phyloP scores from a whole-genome alignment of 2,888 invertebrate species.

The Willowsia nigromaculata region DNA sequence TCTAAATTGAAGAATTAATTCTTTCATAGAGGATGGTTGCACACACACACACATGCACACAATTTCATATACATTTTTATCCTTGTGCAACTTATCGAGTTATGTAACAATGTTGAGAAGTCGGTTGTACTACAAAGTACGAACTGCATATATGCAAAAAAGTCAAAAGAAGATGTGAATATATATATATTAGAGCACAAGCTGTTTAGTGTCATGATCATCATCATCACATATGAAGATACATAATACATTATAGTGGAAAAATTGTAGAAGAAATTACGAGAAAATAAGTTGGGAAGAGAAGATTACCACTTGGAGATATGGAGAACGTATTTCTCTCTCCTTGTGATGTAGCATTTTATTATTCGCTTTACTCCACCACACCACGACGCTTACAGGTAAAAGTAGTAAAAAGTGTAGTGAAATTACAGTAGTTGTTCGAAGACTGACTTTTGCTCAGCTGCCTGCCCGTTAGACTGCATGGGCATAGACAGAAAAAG shows the following conservation, averaged over 20 bases:
- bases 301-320: background rate
- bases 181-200: conserved; percentile 16
- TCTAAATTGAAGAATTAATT: conserved; percentile 70
- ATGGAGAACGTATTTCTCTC: background rate
- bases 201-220: background rate
- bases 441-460: background rate
- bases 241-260: background rate
- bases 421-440: conserved; percentile 20
- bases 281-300: conserved; percentile 1
- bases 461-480: too few species aligned
- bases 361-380: background rate
- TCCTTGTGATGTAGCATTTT: background rate
- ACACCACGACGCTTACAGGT: conserved; percentile 6
- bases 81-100: background rate
- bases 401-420: conserved; percentile 38
- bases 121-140: background rate
- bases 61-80: background rate
- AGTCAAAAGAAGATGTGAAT: background rate
- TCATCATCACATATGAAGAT: conserved; percentile 15
- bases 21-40: conserved; percentile 43
- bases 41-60: background rate
- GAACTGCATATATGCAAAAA: background rate
- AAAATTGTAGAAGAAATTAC: background rate
- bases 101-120: conserved; percentile 33
- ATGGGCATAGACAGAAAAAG: background rate